A percentile compares a stretch with the other conserved stretches of the same genome.
Evolutionary conservation across 2,797 vertebrate species (phyloP).

Genomic region (Enteromius paludinosus): DNA sequence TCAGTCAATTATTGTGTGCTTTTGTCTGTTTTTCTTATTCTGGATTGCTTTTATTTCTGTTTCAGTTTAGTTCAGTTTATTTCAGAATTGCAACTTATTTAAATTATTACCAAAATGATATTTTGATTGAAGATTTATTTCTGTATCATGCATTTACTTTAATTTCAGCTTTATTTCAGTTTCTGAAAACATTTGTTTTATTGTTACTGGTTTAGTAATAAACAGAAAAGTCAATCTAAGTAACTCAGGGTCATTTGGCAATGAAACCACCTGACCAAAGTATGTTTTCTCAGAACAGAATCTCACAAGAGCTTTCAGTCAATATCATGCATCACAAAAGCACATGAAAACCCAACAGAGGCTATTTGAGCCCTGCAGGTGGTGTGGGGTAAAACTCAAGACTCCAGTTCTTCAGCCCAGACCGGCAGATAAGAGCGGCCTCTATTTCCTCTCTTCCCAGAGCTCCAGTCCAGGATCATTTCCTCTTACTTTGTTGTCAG

Average conservation of each 20-base stretch:
- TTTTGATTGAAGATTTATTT: too few relatives aligned
- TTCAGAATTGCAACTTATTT: not conserved
- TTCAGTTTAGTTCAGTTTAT: not conserved
- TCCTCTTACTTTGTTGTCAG: conserved; percentile 61
- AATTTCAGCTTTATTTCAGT: not conserved
- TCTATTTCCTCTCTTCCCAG: conserved; percentile 47
- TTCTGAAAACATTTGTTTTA: not conserved
- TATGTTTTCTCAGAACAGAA: conserved; percentile 12
- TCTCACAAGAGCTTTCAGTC: conserved; percentile 59
- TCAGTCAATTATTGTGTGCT: not conserved
- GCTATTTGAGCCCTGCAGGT: conserved; percentile 10
- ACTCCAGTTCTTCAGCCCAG: conserved; percentile 44
- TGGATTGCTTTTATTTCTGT: not conserved
- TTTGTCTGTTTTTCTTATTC: not conserved
- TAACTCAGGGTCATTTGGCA: not conserved
- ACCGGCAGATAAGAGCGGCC: conserved; percentile 56
- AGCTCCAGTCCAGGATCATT: conserved; percentile 58
- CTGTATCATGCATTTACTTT: not conserved
- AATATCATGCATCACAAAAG: conserved; percentile 42
- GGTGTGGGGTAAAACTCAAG: conserved; percentile 20
- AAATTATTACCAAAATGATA: not conserved
- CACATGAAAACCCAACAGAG: conserved; percentile 15
- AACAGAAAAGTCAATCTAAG: not conserved
- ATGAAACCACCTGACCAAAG: conserved; percentile 13
- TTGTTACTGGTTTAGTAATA: not conserved